These are phyloP conservation scores for Polymixis lichenea DNA, from an alignment of 2,888 invertebrate genomes.

Conservation along the genomic window DNA sequence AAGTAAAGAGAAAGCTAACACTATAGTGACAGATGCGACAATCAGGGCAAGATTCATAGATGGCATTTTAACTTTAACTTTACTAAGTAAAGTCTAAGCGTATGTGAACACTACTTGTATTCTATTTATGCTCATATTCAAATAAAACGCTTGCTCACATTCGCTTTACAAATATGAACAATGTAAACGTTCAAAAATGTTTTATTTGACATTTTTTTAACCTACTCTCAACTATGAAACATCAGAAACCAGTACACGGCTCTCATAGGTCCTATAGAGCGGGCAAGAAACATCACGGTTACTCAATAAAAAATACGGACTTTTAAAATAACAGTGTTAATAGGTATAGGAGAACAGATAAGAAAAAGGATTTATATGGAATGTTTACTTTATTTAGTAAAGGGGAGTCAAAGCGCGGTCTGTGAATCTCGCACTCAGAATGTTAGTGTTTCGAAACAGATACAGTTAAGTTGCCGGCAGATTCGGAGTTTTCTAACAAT, in stretches of 20 bases:
- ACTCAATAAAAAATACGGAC: not conserved
- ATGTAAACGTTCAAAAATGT: not conserved
- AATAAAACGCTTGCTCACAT: not conserved
- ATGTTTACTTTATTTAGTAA: not conserved
- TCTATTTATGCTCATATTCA: not conserved
- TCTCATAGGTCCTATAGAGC: not conserved
- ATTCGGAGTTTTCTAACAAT: slow-evolving; percentile 58
- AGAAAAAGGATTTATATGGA: too few relatives aligned
- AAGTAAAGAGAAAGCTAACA: slow-evolving; percentile 60
- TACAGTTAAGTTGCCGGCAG: slow-evolving; percentile 63
- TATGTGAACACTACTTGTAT: not conserved
- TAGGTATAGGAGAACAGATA: too few relatives aligned
- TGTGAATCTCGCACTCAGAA: slow-evolving; percentile 32
- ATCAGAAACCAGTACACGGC: not conserved
- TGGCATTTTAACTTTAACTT: not conserved
- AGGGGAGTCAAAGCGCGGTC: not conserved
- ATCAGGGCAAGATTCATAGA: not conserved
- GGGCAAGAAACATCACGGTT: not conserved
- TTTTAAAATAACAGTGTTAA: not conserved
- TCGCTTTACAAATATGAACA: not conserved
- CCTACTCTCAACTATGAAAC: not conserved
- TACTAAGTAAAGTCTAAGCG: not conserved
- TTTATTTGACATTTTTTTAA: not conserved
- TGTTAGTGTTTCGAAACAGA: slow-evolving; percentile 57
- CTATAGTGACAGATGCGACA: slow-evolving; percentile 49